Percentiles rank a stretch among this genome's conserved stretches.
These are phyloP conservation scores for Mungos mungo DNA, from an alignment of 2,113 vertebrate genomes.

Conservation along the genomic window DNA sequence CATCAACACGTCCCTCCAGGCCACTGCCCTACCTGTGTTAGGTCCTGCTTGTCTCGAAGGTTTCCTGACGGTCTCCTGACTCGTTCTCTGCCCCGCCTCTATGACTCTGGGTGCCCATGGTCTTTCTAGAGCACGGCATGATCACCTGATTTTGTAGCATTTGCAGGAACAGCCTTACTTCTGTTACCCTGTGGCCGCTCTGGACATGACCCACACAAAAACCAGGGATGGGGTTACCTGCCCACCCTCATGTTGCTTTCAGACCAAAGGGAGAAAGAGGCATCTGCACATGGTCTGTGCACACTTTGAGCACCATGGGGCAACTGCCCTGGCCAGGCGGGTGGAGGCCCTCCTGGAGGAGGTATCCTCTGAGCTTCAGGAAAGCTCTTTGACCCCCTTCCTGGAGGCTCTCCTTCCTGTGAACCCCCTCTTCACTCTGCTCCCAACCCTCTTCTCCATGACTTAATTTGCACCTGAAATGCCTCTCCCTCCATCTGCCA, in stretches of 20 bases:
- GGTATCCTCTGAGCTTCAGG: fast-evolving
- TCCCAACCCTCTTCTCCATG: not conserved
- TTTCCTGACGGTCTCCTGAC: not conserved
- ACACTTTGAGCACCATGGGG: not conserved
- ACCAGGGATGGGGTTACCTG: fast-evolving
- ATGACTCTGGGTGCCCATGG: fast-evolving
- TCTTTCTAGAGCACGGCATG: too few species aligned
- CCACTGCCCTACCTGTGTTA: not conserved
- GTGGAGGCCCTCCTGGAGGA: not conserved
- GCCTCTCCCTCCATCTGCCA: not conserved
- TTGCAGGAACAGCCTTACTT: not conserved
- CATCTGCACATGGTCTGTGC: not conserved
- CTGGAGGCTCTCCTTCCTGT: not conserved
- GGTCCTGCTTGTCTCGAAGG: not conserved
- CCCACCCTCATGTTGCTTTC: not conserved
- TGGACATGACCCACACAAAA: not conserved
- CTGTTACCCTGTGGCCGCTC: not conserved
- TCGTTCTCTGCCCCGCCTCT: not conserved
- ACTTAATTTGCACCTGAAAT: not conserved
- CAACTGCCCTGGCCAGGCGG: not conserved
- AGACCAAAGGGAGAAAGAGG: not conserved
- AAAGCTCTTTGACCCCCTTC: not conserved
- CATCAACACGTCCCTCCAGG: not conserved
- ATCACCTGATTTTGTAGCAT: not conserved
- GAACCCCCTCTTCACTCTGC: too few species aligned